Evolutionary conservation across 1,140 invertebrate genomes (phyloP), one percentile per base, ranked within the genome.

Genomic region (Drosophila ohnishii): DNA sequence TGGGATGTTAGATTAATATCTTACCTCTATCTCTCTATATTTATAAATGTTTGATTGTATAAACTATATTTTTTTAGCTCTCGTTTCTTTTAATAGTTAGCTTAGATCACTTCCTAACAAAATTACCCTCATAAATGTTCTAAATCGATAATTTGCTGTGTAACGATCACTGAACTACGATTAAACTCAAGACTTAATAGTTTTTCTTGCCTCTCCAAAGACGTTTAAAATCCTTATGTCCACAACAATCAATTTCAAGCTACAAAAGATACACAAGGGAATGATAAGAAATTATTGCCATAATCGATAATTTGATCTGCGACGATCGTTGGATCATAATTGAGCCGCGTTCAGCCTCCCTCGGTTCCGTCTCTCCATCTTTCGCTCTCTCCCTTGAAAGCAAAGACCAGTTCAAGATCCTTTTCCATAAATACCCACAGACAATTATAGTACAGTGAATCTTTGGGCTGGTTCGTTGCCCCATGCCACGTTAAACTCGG

Each of bases 401-500:
- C 14, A 61, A 48, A 71, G 67, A 71, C 67, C 67, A 71, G 67
- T 71, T 71, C 44, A 59, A 59, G 67, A 71, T 74, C 70, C 59
- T 75, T 66, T 75, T 75, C 71, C 73, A 75, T 75, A 75, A 75
- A 75, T 75, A 75, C 55, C 55, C 73, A 44, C 42, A 71, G 44
- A 75, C 64, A 71, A 73, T 78, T 75, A 75, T 66, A 71, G 82
- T 83, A 79, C 78, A 86, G 53, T 75, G 83, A 71, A 70, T 78
- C 57, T 65, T 53, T 39, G 34, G 47, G 37, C 57, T 82, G 75
- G 82, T 86, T 86, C 82, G 82, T 87, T 86, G 82, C 82, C 82
- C 82, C 82, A 86, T 87, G 79, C 79, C 39, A 87, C 75, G 75
- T 73, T 84, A 72, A 70, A 65, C 80, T 62, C 39, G 44, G 44